Evolutionary conservation across 2,888 invertebrate species (phyloP).

Genomic region (Flexamia atlantica): DNA sequence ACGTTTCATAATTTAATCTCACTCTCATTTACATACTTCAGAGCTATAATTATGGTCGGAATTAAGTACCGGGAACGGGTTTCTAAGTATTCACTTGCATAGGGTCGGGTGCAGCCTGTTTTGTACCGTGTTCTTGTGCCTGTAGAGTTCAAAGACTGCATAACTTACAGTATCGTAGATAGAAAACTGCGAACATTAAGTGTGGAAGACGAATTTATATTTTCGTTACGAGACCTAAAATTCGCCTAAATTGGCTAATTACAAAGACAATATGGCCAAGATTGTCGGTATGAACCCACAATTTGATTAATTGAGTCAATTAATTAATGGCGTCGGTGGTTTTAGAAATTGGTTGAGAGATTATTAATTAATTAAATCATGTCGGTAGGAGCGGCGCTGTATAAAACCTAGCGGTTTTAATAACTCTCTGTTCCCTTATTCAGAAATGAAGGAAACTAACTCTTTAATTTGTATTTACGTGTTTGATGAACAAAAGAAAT

Average conservation of each 20-base stretch:
- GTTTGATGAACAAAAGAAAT: too few relatives aligned
- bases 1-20: constrained; percentile 15
- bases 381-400: neutral
- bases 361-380: neutral
- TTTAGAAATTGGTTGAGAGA: neutral
- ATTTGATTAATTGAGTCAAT: too few relatives aligned
- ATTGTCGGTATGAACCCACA: too few relatives aligned
- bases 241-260: too few relatives aligned
- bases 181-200: too few relatives aligned
- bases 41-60: neutral
- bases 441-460: too few relatives aligned
- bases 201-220: too few relatives aligned
- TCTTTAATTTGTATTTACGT: too few relatives aligned
- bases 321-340: neutral
- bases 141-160: neutral
- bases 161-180: too few relatives aligned
- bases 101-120: neutral
- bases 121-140: neutral
- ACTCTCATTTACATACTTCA: constrained; percentile 18
- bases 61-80: constrained; percentile 12
- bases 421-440: neutral
- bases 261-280: too few relatives aligned
- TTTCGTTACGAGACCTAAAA: too few relatives aligned
- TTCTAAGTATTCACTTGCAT: neutral
- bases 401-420: neutral